These are phyloP conservation scores for Cercocebus atys DNA, from an alignment of 2,113 vertebrate species.

Conservation along the genomic window DNA sequence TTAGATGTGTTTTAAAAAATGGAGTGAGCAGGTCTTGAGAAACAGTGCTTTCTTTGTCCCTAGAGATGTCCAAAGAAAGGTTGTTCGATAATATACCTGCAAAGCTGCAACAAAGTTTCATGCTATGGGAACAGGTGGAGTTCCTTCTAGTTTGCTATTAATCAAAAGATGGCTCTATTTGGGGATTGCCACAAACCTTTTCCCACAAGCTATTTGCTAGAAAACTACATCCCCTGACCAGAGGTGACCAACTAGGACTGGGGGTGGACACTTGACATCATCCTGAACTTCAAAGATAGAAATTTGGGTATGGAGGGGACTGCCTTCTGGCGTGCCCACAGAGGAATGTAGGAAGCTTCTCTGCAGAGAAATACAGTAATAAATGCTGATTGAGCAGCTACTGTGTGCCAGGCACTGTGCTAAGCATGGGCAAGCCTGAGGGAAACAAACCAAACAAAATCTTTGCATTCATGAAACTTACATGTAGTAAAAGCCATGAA, in stretches of 20 bases:
- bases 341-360: not conserved
- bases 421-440: not conserved
- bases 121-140: not conserved
- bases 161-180: not conserved
- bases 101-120: not conserved
- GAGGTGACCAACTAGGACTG: fast-evolving
- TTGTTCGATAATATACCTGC: not conserved
- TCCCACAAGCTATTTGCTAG: not conserved
- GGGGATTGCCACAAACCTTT: not conserved
- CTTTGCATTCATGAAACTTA: not conserved
- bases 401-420: not conserved
- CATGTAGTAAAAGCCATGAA: not conserved
- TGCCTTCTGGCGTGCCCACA: too few relatives aligned
- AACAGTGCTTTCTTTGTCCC: not conserved
- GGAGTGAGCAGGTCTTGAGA: not conserved
- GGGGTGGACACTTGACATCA: not conserved
- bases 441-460: not conserved
- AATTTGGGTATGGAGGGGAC: not conserved
- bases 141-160: not conserved
- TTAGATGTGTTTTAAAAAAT: not conserved
- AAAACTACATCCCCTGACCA: not conserved
- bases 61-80: not conserved
- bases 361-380: not conserved
- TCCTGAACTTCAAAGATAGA: not conserved
- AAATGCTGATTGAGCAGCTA: not conserved